Evolutionary conservation across 2,888 invertebrate genomes (phyloP), one percentile per base, ranked within the genome.

Genomic region (Chironomus riparius): DNA sequence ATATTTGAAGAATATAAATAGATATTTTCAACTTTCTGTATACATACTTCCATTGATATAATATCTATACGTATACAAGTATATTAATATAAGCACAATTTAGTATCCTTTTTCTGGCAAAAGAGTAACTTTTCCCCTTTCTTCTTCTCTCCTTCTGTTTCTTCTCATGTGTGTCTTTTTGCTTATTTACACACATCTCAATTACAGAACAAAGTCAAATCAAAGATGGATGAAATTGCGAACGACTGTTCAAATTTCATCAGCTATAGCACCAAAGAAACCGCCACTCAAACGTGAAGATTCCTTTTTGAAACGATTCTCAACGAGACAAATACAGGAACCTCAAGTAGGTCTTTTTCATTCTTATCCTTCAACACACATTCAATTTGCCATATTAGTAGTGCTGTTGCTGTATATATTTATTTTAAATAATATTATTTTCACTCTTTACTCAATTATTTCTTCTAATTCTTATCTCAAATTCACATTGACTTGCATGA

Each of bases 161-260:
- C 38, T 10, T 7, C 38, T 38, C 38, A 38, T 38, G 38, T 38
- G 38, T 38, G 38, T 38, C 38, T 38, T 38, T 47, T 15, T 48
- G 28, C 56, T 71, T 72, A 28, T 61, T 72, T 62, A 18, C 18
- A 38, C 62, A 62, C 61, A 72, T 48, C 71, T 71, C 56, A 50
- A 71, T 50, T 50, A 47, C 86, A 94, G 94, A 89, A 93, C 93
- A 82, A 93, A 93, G 85, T 93, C 95, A 82, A 96, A 95, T 85
- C 94, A 96, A 83, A 89, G 96, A 86, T 98, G 98, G 94, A 93
- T 95, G 92, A 96, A 97, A 85, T 87, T 98, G 79, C 88, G 97
- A 79, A 95, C 95, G 76, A 97, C 97, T 70, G 95, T 95, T 80
- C 95, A 95, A 85, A 87, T 95, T 81, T 94, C 94, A 79, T 93